phyloP scores from a whole-genome alignment of 2,797 vertebrate genomes.

The Centroberyx gerrardi region DNA sequence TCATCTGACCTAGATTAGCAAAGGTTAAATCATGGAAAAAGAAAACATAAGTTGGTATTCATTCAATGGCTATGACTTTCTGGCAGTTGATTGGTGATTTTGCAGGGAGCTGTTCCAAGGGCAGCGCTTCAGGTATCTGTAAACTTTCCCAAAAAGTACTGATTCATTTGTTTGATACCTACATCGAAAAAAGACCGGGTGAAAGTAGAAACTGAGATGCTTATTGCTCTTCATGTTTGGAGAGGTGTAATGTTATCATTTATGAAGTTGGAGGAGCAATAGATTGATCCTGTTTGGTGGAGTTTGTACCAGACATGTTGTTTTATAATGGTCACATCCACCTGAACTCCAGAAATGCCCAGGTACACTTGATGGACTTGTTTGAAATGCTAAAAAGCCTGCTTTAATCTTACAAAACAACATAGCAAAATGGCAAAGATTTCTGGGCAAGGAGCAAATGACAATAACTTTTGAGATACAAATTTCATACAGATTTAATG shows the following conservation, averaged over 20 bases:
- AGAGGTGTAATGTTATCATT: background rate
- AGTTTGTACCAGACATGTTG: background rate
- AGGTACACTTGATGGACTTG: too few species aligned
- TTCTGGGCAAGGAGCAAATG: background rate
- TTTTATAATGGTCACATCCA: too few species aligned
- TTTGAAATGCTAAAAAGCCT: slow-evolving; percentile 15
- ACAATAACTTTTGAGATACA: too few species aligned
- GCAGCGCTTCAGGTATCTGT: background rate
- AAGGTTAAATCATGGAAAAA: background rate
- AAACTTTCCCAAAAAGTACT: background rate
- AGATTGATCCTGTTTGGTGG: background rate
- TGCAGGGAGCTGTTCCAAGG: background rate
- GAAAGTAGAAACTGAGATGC: background rate
- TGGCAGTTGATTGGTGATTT: background rate
- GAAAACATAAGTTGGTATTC: background rate
- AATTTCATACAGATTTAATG: too few species aligned
- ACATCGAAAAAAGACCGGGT: background rate
- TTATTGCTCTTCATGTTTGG: background rate
- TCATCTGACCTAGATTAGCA: background rate
- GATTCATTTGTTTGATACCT: background rate
- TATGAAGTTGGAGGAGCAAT: background rate
- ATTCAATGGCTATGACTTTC: background rate
- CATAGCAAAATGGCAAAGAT: background rate
- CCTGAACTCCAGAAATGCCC: too few species aligned
- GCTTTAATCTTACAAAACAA: slow-evolving; percentile 14